phyloP scores from a whole-genome alignment of 2,113 vertebrate species.

The Ammodytes marinus region DNA sequence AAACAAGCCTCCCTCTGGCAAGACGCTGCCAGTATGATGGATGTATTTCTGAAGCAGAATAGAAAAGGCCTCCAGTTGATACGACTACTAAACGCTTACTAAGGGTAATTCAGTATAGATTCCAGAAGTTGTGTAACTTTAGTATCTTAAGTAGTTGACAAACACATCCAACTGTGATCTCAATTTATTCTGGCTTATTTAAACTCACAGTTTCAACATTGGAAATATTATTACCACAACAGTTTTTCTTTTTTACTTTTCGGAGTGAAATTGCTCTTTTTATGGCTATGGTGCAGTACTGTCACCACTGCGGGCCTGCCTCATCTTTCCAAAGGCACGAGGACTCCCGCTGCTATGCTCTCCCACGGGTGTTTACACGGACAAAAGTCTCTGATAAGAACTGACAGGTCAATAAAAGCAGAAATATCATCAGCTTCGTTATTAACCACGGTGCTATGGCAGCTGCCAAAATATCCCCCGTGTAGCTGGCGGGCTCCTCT shows the following conservation, averaged over 20 bases:
- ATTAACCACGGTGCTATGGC: constrained; percentile 63
- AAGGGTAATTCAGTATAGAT: constrained; percentile 46
- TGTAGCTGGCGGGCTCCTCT: constrained; percentile 67
- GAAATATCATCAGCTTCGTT: constrained; percentile 80
- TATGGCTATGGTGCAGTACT: constrained; percentile 3
- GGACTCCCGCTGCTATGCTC: neutral
- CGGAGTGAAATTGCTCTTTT: neutral
- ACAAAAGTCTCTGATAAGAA: constrained; percentile 77
- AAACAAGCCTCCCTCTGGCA: constrained; percentile 21
- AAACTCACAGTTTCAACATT: neutral
- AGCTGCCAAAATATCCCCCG: constrained; percentile 84
- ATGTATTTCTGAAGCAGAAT: constrained; percentile 51
- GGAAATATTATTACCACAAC: neutral
- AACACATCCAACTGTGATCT: constrained; percentile 9
- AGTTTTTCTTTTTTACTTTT: constrained; percentile 12
- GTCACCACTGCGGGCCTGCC: constrained; percentile 4
- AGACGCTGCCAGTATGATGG: constrained; percentile 28
- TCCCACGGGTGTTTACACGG: constrained; percentile 77
- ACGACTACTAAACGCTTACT: constrained; percentile 43
- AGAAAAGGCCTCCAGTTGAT: constrained; percentile 42
- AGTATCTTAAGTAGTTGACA: constrained; percentile 23
- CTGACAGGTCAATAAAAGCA: constrained; percentile 86
- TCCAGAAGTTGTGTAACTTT: constrained; percentile 33
- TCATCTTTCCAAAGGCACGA: constrained; percentile 29
- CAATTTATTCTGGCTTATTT: constrained; percentile 10